phyloP scores from a whole-genome alignment of 2,113 vertebrate genomes.

The Lynx canadensis region DNA sequence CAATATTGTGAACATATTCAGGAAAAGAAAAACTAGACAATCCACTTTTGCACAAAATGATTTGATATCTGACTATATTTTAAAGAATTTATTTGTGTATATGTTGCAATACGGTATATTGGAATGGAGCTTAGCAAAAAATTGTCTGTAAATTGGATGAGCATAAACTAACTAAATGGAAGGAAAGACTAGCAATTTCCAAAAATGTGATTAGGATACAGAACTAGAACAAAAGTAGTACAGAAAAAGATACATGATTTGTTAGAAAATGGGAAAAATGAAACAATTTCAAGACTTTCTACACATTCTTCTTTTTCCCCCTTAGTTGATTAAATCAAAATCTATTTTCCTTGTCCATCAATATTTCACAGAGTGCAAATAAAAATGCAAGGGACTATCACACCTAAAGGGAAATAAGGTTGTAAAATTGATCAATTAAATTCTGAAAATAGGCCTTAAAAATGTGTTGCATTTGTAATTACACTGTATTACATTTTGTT shows the following conservation, averaged over 20 bases:
- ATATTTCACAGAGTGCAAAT: constrained; percentile 1
- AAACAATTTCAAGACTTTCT: background rate
- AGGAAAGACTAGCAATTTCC: background rate
- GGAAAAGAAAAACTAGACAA: background rate
- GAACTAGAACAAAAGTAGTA: background rate
- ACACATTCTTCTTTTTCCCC: background rate
- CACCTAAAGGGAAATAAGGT: background rate
- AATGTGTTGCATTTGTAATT: too few species aligned
- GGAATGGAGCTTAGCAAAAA: background rate
- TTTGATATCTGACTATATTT: background rate
- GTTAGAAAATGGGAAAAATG: background rate
- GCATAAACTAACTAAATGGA: background rate
- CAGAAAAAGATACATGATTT: background rate
- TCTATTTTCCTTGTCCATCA: background rate
- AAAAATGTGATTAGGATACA: background rate
- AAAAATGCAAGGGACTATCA: background rate
- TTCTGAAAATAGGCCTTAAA: background rate
- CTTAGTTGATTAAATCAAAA: background rate
- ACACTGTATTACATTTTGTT: background rate
- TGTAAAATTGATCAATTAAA: constrained; percentile 23
- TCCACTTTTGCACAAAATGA: background rate
- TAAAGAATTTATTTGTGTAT: background rate
- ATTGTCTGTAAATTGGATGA: background rate
- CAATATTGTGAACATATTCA: background rate
- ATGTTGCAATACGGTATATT: background rate